phyloP scores from a whole-genome alignment of 2,113 vertebrate genomes.

The Elephantulus edwardii region DNA sequence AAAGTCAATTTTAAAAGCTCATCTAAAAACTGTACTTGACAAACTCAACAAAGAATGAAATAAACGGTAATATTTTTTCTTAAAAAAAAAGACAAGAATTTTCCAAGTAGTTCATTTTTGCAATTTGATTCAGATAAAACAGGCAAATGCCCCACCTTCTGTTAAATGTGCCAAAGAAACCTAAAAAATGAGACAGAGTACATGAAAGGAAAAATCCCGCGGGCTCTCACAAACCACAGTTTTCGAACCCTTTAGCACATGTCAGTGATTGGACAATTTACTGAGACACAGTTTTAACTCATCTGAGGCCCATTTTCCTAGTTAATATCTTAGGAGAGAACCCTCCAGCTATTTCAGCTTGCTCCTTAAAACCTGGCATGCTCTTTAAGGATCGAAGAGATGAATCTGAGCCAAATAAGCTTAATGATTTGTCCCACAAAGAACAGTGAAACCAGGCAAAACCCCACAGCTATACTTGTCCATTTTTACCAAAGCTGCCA shows the following conservation, averaged over 20 bases:
- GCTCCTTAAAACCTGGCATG: constrained; percentile 25
- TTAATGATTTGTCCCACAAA: constrained; percentile 35
- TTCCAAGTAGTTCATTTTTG: neutral
- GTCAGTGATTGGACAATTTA: neutral
- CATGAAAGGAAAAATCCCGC: neutral
- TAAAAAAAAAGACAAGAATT: no score
- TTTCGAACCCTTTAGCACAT: neutral
- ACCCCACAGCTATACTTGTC: neutral
- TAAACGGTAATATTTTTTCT: neutral
- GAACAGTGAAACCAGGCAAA: constrained; percentile 24
- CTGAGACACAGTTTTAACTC: constrained; percentile 39
- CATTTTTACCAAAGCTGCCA: constrained; percentile 39
- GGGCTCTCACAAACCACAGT: neutral
- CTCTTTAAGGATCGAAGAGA: constrained; percentile 62
- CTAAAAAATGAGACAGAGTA: neutral
- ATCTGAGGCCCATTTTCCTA: constrained; percentile 24
- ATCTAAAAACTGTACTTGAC: neutral
- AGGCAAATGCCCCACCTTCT: neutral
- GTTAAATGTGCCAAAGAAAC: neutral
- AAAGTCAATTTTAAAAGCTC: neutral
- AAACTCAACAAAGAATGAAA: neutral
- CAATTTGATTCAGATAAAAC: neutral
- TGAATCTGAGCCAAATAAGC: constrained; percentile 40
- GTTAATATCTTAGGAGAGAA: constrained; percentile 27
- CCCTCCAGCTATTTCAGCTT: constrained; percentile 52